phyloP scores from a whole-genome alignment of 2,797 vertebrate genomes.

The Thamnophis elegans region DNA sequence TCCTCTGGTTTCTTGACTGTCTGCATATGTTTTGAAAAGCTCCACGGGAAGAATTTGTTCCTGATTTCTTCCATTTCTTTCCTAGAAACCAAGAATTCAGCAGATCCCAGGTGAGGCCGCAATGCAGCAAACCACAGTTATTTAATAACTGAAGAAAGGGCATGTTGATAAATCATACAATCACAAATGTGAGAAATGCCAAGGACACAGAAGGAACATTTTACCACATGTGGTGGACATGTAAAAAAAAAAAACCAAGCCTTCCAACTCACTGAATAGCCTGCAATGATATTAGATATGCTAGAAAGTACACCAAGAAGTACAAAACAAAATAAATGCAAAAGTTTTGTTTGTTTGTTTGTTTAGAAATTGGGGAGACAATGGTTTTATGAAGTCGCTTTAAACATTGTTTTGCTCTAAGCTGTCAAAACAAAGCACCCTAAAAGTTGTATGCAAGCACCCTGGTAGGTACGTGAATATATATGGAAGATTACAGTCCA shows the following conservation, averaged over 20 bases:
- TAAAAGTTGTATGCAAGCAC: background rate
- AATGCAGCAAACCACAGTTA: background rate
- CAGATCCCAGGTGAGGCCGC: background rate
- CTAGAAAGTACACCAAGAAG: background rate
- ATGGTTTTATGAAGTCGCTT: background rate
- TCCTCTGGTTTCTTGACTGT: background rate
- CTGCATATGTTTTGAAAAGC: background rate
- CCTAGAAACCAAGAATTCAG: background rate
- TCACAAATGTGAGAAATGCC: background rate
- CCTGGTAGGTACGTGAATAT: background rate
- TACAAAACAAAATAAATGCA: background rate
- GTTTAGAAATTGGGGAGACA: background rate
- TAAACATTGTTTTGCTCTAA: background rate
- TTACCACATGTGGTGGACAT: background rate
- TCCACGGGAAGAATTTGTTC: background rate
- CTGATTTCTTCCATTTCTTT: background rate
- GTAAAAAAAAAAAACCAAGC: background rate
- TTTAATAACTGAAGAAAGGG: background rate
- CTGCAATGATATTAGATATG: background rate
- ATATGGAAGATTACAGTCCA: conserved; percentile 22
- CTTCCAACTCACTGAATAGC: background rate
- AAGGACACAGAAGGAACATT: background rate
- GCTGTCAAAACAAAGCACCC: background rate
- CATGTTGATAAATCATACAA: background rate
- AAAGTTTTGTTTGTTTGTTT: background rate